Base-by-base conservation (phyloP, 2,888 invertebrate genomes). In the Xylophagus ater region DNA sequence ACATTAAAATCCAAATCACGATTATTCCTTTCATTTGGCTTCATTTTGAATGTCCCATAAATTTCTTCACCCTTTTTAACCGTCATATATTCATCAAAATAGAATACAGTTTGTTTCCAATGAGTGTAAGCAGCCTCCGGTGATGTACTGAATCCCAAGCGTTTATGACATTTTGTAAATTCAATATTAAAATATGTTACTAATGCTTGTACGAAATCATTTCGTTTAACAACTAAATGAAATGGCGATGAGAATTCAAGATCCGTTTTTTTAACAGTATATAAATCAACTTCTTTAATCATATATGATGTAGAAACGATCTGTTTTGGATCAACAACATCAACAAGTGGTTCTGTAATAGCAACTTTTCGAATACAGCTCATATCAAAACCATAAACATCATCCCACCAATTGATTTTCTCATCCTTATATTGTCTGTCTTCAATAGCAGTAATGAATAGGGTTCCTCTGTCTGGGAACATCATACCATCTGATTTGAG, bases 361-460 rank as follows among this genome's bases (percentile, higher is more conserved):
- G 98, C 98, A 45, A 97, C 92, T 67, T 94, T 88, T 37, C 96
- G 75, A 60, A 99, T 97, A 52, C 90, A 90, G 53, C 90, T 92
- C 98, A 99, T 99, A 65, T 99, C 90, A 60, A 99, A 99, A 34
- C 98, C 98, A 57, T 99, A 98, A 2, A 99, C 98, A 67, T 92
- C 92, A 58, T 97, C 94, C 98, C 98, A 98, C 96, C 97, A 99
- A 69, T 98, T 96, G 53, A 99, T 98, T 68, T 99, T 99, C 67
- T 98, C 97, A 58, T 98, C 97, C 66, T 98, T 99, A 69, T 99
- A 99, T 68, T 98, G 97, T 14, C 97, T 76, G 65, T 99, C 98
- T 65, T 90, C 88, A 43, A 89, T 88, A 15, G 85, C 87, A 46
- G 89, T 89, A 39, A 99, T 81, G 65, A 88, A 97, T 28, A 99